Evolutionary conservation across 2,888 invertebrate genomes (phyloP).

Genomic region (Tipula lateralis): DNA sequence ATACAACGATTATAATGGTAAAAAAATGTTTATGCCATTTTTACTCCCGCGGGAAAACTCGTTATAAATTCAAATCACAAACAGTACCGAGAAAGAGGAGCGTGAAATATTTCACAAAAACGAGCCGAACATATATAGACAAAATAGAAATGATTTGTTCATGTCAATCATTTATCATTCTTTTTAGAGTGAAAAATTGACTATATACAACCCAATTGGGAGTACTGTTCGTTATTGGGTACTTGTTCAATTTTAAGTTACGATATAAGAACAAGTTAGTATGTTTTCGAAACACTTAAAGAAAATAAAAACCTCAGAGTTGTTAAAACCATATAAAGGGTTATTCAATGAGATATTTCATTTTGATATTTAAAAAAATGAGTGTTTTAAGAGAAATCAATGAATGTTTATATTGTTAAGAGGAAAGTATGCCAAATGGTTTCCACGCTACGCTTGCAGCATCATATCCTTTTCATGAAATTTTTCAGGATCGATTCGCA

Average conservation of each 20-base stretch:
- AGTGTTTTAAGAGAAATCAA: too few relatives aligned
- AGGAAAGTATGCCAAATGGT: too few relatives aligned
- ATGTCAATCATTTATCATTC: background rate
- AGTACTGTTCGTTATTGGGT: background rate
- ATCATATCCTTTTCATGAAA: too few relatives aligned
- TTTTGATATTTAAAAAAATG: too few relatives aligned
- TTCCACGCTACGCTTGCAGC: too few relatives aligned
- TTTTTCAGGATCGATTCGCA: too few relatives aligned
- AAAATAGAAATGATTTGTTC: background rate
- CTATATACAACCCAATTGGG: background rate
- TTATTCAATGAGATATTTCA: too few relatives aligned
- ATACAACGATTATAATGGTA: background rate
- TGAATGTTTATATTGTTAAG: too few relatives aligned
- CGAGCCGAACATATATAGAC: background rate
- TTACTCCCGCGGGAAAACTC: background rate
- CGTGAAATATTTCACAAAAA: background rate
- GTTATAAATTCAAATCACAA: background rate
- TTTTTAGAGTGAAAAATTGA: background rate
- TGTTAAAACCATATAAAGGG: background rate
- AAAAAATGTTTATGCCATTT: background rate
- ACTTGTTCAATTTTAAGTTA: background rate
- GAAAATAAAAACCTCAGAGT: conserved; percentile 1
- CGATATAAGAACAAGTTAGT: background rate
- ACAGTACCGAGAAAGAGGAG: background rate
- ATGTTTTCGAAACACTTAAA: background rate